A percentile compares a stretch with the other conserved stretches of the same genome.
These are phyloP conservation scores for Drosophila incognita DNA, from an alignment of 2,888 invertebrate genomes.

Conservation along the genomic window DNA sequence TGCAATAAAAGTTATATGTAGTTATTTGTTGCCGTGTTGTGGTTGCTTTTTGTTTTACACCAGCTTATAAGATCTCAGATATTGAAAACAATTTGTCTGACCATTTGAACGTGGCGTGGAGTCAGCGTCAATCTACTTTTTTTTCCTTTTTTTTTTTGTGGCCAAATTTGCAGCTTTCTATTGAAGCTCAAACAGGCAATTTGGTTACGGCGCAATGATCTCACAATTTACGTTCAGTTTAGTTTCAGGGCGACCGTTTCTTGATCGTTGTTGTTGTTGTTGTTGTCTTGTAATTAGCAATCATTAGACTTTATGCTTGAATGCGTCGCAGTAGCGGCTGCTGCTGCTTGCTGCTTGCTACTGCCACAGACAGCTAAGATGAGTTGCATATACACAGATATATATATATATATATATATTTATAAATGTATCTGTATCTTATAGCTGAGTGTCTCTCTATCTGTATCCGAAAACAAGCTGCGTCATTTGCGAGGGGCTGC, in stretches of 20 bases:
- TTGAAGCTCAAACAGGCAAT: slow-evolving; percentile 40
- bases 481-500: slow-evolving; percentile 51
- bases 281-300: slow-evolving; percentile 72
- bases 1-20: slow-evolving; percentile 18
- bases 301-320: slow-evolving; percentile 76
- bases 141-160: slow-evolving; percentile 19
- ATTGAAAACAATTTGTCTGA: slow-evolving; percentile 40
- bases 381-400: slow-evolving; percentile 47
- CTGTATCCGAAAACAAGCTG: slow-evolving; percentile 51
- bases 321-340: slow-evolving; percentile 62
- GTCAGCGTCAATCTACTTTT: slow-evolving; percentile 5
- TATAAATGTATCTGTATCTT: slow-evolving; percentile 30
- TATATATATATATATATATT: slow-evolving; percentile 2
- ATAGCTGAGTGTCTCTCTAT: slow-evolving; percentile 24
- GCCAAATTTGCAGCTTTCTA: slow-evolving; percentile 52
- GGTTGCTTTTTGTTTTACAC: neutral
- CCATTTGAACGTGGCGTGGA: slow-evolving; percentile 37
- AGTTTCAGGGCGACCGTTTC: slow-evolving; percentile 25
- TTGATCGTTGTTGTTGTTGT: slow-evolving; percentile 25
- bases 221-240: slow-evolving; percentile 43
- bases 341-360: slow-evolving; percentile 8
- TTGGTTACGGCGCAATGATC: slow-evolving; percentile 71
- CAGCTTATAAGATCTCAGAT: slow-evolving; percentile 15
- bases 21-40: slow-evolving; percentile 11
- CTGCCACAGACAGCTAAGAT: slow-evolving; percentile 34